Conservation (phyloP, 2,888 invertebrate species). For the Scaptomyza polygonia region DNA sequence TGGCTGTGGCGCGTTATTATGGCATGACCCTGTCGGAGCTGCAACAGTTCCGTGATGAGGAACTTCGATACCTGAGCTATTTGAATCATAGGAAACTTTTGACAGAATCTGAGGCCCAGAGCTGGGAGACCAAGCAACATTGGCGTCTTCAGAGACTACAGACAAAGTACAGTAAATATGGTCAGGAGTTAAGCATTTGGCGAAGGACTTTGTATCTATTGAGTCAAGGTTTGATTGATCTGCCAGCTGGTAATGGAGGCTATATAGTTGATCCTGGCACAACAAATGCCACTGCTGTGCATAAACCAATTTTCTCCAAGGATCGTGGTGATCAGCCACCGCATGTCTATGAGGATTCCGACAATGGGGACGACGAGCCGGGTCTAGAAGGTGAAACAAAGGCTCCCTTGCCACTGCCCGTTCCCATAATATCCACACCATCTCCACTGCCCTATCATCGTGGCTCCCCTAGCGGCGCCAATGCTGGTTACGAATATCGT, state of each 20-base stretch:
- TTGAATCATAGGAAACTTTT: slow-evolving; percentile 76
- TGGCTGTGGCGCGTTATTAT: slow-evolving; percentile 74
- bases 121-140: slow-evolving; percentile 69
- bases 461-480: slow-evolving; percentile 9
- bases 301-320: slow-evolving; percentile 73
- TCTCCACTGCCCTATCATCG: slow-evolving; percentile 43
- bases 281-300: slow-evolving; percentile 66
- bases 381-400: slow-evolving; percentile 72
- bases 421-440: slow-evolving; percentile 37
- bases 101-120: slow-evolving; percentile 56
- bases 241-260: slow-evolving; percentile 66
- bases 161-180: slow-evolving; percentile 61
- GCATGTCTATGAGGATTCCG: slow-evolving; percentile 78
- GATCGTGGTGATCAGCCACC: slow-evolving; percentile 84
- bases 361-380: slow-evolving; percentile 80
- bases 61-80: slow-evolving; percentile 69
- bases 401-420: slow-evolving; percentile 34
- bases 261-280: slow-evolving; percentile 62
- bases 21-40: slow-evolving; percentile 73
- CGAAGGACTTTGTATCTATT: slow-evolving; percentile 79
- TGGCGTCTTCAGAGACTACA: slow-evolving; percentile 61
- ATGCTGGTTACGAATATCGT: slow-evolving; percentile 54
- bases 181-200: slow-evolving; percentile 73
- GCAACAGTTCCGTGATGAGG: slow-evolving; percentile 81
- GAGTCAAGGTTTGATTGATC: slow-evolving; percentile 77